Conservation (phyloP, 1,140 invertebrate species). For the Anadara kagoshimensis region DNA sequence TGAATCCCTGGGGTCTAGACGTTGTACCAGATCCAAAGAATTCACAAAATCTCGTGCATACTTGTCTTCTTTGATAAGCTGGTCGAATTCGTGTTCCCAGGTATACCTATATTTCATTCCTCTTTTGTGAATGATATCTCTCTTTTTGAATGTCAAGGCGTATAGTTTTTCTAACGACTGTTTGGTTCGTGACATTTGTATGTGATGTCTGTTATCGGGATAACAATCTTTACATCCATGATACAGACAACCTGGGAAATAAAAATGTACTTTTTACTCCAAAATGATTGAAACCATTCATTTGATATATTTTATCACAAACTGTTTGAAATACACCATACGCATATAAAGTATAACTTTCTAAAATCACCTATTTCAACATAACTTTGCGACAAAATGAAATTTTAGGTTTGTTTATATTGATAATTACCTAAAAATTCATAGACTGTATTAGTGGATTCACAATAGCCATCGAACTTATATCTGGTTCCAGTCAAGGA, state of each 20-base stretch:
- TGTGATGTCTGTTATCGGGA: constrained; percentile 6
- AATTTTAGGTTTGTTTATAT: too few relatives aligned
- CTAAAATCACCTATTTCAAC: too few relatives aligned
- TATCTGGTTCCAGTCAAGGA: constrained; percentile 25
- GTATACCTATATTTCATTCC: constrained; percentile 32
- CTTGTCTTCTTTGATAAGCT: constrained; percentile 9
- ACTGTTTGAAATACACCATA: too few relatives aligned
- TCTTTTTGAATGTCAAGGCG: constrained; percentile 25
- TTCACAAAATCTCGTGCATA: background rate
- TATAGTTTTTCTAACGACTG: constrained; percentile 36
- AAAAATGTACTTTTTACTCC: background rate
- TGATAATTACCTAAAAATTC: constrained; percentile 33
- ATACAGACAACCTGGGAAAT: constrained; percentile 10
- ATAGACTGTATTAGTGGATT: constrained; percentile 18
- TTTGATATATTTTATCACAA: too few relatives aligned
- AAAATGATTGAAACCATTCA: too few relatives aligned
- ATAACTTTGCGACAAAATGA: too few relatives aligned
- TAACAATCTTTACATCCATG: constrained; percentile 22
- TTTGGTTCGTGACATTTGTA: constrained; percentile 14
- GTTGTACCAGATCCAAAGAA: background rate
- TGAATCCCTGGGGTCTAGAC: background rate
- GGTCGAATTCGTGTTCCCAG: constrained; percentile 48
- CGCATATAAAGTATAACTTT: too few relatives aligned
- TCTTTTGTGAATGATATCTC: constrained; percentile 16
- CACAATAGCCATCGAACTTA: constrained; percentile 18